These are phyloP conservation scores for Trimorus sp. DNA, from an alignment of 2,888 invertebrate genomes.

Conservation along the genomic window DNA sequence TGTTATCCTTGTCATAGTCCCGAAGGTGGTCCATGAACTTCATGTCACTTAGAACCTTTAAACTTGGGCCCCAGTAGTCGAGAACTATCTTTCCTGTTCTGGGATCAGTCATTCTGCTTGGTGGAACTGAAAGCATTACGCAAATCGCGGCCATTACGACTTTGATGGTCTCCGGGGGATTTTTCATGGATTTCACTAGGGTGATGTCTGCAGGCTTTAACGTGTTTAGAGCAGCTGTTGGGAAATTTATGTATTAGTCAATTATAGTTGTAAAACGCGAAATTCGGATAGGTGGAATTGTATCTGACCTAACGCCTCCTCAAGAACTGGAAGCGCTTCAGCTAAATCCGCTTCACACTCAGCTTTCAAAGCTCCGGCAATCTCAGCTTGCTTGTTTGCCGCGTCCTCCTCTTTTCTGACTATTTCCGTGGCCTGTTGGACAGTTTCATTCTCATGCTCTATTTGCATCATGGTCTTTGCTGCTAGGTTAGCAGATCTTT, in stretches of 20 bases:
- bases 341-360: slow-evolving; percentile 98
- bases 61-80: slow-evolving; percentile 94
- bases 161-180: slow-evolving; percentile 91
- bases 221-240: slow-evolving; percentile 88
- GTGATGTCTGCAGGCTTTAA: slow-evolving; percentile 93
- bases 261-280: not conserved
- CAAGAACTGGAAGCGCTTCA: slow-evolving; percentile 91
- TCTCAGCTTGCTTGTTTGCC: slow-evolving; percentile 93
- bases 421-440: slow-evolving; percentile 89
- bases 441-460: slow-evolving; percentile 88
- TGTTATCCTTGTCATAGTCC: slow-evolving; percentile 93
- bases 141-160: slow-evolving; percentile 95
- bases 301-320: slow-evolving; percentile 84
- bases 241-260: not conserved
- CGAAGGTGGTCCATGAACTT: slow-evolving; percentile 88
- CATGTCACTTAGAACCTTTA: slow-evolving; percentile 91
- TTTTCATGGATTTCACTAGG: slow-evolving; percentile 94
- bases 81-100: slow-evolving; percentile 86
- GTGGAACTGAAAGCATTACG: slow-evolving; percentile 90
- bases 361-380: slow-evolving; percentile 90
- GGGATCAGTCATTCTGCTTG: slow-evolving; percentile 90
- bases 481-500: slow-evolving; percentile 88
- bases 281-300: too few relatives aligned
- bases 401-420: slow-evolving; percentile 94
- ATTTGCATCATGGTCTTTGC: slow-evolving; percentile 89